Evolutionary conservation across 2,113 vertebrate species (phyloP).

Genomic region (Vireo altiloquus): DNA sequence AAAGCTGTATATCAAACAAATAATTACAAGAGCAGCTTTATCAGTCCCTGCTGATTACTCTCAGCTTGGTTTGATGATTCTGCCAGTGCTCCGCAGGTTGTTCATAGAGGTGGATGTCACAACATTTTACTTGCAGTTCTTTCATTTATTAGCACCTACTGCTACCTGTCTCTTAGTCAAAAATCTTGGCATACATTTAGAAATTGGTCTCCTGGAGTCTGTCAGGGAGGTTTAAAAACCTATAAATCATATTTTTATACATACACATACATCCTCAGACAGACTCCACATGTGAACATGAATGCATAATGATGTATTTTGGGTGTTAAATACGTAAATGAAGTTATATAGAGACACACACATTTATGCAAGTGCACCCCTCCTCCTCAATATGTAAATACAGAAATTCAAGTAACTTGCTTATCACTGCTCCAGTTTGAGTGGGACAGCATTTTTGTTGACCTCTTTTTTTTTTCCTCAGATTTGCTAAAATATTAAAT

Average conservation of each 20-base stretch:
- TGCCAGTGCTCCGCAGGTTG: conserved; percentile 39
- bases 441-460: not conserved
- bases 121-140: conserved; percentile 54
- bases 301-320: not conserved
- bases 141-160: conserved; percentile 60
- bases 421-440: not conserved
- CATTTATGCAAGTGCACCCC: not conserved
- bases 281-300: not conserved
- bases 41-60: conserved; percentile 62
- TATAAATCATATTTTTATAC: conserved; percentile 3
- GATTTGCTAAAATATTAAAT: not conserved
- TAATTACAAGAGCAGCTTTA: conserved; percentile 58
- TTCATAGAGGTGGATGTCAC: conserved; percentile 55
- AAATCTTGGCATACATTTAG: not conserved
- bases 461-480: not conserved
- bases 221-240: conserved; percentile 32
- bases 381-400: not conserved
- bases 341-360: not conserved
- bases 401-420: not conserved
- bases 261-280: not conserved
- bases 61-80: conserved; percentile 38
- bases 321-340: not conserved
- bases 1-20: conserved; percentile 65
- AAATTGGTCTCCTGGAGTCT: conserved; percentile 33
- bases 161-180: conserved; percentile 51